Evolutionary conservation across 2,113 vertebrate species (phyloP).

Genomic region (Silurus glanis): DNA sequence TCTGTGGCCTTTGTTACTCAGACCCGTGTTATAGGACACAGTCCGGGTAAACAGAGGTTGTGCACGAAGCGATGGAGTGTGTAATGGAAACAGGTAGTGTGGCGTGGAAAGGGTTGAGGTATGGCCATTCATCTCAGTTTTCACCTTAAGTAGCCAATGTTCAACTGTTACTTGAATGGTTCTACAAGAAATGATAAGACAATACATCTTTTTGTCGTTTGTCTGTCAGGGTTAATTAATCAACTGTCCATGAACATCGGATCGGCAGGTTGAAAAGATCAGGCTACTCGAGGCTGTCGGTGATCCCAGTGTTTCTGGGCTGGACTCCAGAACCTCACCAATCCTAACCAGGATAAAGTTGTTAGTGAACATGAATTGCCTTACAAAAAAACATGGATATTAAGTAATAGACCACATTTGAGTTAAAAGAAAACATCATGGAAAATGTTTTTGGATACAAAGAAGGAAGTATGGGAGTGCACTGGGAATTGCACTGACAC

Average conservation of each 20-base stretch:
- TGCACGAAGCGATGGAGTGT: constrained; percentile 41
- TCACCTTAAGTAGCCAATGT: constrained; percentile 21
- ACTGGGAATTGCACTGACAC: neutral
- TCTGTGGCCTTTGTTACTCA: neutral
- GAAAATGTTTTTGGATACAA: neutral
- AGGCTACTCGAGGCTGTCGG: neutral
- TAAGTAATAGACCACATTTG: neutral
- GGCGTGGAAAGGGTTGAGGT: constrained; percentile 36
- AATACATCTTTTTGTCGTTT: constrained; percentile 35
- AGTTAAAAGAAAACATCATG: neutral
- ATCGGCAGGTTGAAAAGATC: constrained; percentile 19
- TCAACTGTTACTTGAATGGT: neutral
- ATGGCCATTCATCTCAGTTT: constrained; percentile 17
- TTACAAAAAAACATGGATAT: neutral
- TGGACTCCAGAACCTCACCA: neutral
- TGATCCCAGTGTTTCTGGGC: neutral
- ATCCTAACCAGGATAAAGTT: neutral
- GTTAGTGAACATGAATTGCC: neutral
- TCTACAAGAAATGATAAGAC: constrained; percentile 2
- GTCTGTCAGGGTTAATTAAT: constrained; percentile 19
- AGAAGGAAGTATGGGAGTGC: neutral
- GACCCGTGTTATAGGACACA: constrained; percentile 33
- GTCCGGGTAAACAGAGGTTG: constrained; percentile 28
- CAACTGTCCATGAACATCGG: neutral
- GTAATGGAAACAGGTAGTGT: constrained; percentile 45